Percentiles rank a stretch among this genome's conserved stretches.
These are phyloP conservation scores for Cosmia pyralina DNA, from an alignment of 2,888 invertebrate species.

Conservation along the genomic window DNA sequence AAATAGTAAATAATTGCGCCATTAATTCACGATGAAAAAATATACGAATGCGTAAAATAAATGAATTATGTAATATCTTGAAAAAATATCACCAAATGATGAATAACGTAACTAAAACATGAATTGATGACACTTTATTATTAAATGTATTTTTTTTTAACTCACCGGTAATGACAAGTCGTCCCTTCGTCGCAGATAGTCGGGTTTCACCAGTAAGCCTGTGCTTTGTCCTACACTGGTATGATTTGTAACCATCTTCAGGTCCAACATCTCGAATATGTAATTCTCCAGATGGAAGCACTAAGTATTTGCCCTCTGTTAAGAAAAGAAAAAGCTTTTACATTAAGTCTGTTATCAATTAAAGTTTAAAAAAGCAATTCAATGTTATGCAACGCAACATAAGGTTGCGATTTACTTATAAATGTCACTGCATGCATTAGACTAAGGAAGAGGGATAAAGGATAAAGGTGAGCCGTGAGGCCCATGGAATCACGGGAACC, in stretches of 20 bases:
- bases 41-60: neutral
- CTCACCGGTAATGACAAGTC: slow-evolving; percentile 98
- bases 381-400: slow-evolving; percentile 75
- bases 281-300: slow-evolving; percentile 97
- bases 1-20: slow-evolving; percentile 51
- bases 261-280: slow-evolving; percentile 98
- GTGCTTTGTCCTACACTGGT: slow-evolving; percentile 98
- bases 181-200: slow-evolving; percentile 97
- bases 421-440: slow-evolving; percentile 84
- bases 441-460: slow-evolving; percentile 90
- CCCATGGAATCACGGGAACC: slow-evolving; percentile 88
- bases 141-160: slow-evolving; percentile 26
- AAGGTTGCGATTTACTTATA: slow-evolving; percentile 87
- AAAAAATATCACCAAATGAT: slow-evolving; percentile 10
- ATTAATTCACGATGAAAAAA: slow-evolving; percentile 66
- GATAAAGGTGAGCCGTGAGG: slow-evolving; percentile 91
- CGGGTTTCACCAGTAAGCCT: slow-evolving; percentile 97
- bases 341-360: slow-evolving; percentile 30
- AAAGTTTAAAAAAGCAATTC: slow-evolving; percentile 42
- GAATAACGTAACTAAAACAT: slow-evolving; percentile 36
- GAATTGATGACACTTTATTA: slow-evolving; percentile 63
- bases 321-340: slow-evolving; percentile 51
- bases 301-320: slow-evolving; percentile 98
- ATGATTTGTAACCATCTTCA: slow-evolving; percentile 98
- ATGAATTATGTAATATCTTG: neutral